Percentiles rank a stretch among this genome's conserved stretches.
phyloP scores from a whole-genome alignment of 1,140 invertebrate species.

The Eriocheir sinensis region DNA sequence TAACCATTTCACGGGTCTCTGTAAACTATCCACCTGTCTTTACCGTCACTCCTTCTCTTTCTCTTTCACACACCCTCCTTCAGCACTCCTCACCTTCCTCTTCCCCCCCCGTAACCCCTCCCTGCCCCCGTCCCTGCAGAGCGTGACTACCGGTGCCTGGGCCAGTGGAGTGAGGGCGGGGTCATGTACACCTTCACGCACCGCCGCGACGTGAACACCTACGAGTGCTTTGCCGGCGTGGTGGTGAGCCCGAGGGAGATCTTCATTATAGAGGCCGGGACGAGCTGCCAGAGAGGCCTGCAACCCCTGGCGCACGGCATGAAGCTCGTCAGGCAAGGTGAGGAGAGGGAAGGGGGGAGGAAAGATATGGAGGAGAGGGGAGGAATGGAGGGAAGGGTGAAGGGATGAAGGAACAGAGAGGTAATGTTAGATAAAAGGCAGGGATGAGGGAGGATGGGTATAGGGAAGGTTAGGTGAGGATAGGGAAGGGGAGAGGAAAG shows the following conservation, averaged over 20 bases:
- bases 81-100: background rate
- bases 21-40: background rate
- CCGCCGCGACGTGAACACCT: constrained; percentile 86
- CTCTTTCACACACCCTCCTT: background rate
- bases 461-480: too few relatives aligned
- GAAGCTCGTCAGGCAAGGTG: constrained; percentile 81
- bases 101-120: background rate
- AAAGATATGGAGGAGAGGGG: background rate
- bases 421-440: background rate
- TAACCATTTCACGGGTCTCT: too few relatives aligned
- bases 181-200: constrained; percentile 88
- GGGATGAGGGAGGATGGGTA: too few relatives aligned
- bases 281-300: constrained; percentile 86
- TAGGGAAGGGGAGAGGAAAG: background rate
- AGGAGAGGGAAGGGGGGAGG: background rate
- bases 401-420: background rate
- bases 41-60: background rate
- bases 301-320: constrained; percentile 86
- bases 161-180: constrained; percentile 87
- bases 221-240: constrained; percentile 88
- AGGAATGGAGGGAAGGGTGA: background rate
- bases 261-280: constrained; percentile 88
- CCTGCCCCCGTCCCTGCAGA: constrained; percentile 82
- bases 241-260: constrained; percentile 86
- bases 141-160: constrained; percentile 87